phyloP scores from a whole-genome alignment of 2,888 invertebrate species.

The Lottia scabra region DNA sequence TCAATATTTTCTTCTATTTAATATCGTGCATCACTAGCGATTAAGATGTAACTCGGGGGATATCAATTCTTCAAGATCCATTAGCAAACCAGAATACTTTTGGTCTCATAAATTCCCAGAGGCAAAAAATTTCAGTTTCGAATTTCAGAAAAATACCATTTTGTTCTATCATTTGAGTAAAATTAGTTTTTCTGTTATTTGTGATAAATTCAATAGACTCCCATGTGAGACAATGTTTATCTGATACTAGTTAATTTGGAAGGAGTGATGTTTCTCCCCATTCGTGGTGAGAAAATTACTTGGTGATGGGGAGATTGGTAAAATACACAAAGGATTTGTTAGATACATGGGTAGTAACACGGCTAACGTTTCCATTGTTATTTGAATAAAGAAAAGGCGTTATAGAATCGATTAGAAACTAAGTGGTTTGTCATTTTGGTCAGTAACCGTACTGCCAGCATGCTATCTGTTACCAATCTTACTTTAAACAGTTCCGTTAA shows the following conservation, averaged over 20 bases:
- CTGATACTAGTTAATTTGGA: neutral
- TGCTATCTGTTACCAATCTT: no score
- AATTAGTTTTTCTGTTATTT: neutral
- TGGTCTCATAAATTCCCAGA: no score
- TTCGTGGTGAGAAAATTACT: conserved; percentile 4
- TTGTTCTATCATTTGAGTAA: neutral
- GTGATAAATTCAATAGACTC: neutral
- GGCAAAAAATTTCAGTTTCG: no score
- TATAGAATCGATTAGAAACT: neutral
- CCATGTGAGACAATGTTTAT: neutral
- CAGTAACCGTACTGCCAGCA: no score
- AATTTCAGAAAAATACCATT: no score
- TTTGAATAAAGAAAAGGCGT: conserved; percentile 1
- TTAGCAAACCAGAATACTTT: no score
- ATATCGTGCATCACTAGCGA: no score
- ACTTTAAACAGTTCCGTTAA: no score
- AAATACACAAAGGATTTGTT: neutral
- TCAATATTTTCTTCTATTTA: no score
- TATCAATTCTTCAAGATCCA: no score
- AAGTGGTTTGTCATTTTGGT: neutral
- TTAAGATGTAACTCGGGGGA: no score
- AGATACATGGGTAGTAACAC: conserved; percentile 1
- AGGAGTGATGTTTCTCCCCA: neutral
- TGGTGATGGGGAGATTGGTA: neutral
- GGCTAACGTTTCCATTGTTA: neutral